A percentile compares a stretch with the other conserved stretches of the same genome.
phyloP scores from a whole-genome alignment of 2,113 vertebrate genomes.

The Pedionomus torquatus region DNA sequence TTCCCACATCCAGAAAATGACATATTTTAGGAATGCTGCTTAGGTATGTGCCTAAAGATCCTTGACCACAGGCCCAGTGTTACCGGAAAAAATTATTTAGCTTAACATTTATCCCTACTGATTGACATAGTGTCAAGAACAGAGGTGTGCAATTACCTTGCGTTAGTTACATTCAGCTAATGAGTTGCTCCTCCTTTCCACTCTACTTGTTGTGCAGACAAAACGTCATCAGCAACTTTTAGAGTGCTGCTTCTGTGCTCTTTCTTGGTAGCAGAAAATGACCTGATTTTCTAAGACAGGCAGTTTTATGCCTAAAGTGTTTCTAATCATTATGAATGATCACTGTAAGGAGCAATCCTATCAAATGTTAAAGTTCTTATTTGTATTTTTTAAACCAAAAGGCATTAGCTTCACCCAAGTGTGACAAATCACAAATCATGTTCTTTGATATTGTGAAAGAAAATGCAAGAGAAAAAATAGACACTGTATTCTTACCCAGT shows the following conservation, averaged over 20 bases:
- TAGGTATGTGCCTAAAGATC: not conserved
- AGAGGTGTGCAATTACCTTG: not conserved
- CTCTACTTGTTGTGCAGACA: not conserved
- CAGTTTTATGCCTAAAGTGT: not conserved
- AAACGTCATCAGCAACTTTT: not conserved
- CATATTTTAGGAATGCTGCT: accelerated
- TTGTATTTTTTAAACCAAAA: not conserved
- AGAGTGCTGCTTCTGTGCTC: not conserved
- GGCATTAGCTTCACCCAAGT: not conserved
- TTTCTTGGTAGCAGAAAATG: not conserved
- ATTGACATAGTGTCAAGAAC: not conserved
- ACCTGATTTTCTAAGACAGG: not conserved
- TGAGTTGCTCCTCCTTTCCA: not conserved
- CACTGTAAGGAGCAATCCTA: not conserved
- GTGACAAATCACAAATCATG: not conserved
- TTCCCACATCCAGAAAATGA: not conserved
- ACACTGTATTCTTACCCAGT: not conserved
- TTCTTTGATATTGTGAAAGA: not conserved
- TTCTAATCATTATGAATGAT: not conserved
- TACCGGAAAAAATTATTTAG: not conserved
- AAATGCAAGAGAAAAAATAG: not conserved
- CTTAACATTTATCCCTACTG: not conserved
- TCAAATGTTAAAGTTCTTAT: not conserved
- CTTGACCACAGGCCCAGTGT: not conserved
- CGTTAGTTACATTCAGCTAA: not conserved